Evolutionary conservation across 2,888 invertebrate species (phyloP).

Genomic region (Clepsis dumicolana): DNA sequence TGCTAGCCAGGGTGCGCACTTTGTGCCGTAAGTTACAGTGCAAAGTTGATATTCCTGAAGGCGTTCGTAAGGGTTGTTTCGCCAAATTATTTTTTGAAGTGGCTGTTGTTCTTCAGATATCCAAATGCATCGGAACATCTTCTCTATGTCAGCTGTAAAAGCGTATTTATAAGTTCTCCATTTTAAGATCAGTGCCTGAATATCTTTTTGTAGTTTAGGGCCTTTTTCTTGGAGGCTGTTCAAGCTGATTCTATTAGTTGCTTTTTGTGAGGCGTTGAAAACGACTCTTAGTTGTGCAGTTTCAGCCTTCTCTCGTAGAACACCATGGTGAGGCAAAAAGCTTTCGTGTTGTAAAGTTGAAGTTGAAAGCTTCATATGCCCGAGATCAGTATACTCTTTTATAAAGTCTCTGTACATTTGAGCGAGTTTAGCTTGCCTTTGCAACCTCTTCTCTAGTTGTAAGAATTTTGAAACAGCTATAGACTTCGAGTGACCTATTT

Average conservation of each 20-base stretch:
- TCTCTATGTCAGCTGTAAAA: constrained; percentile 47
- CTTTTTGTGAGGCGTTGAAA: constrained; percentile 9
- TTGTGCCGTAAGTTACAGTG: constrained; percentile 40
- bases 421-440: background rate
- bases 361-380: constrained; percentile 9
- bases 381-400: constrained; percentile 20
- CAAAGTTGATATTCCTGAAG: constrained; percentile 34
- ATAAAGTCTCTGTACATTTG: constrained; percentile 43
- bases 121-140: constrained; percentile 47
- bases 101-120: constrained; percentile 41
- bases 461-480: constrained; percentile 39
- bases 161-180: constrained; percentile 46
- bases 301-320: background rate
- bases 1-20: constrained; percentile 43
- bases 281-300: constrained; percentile 13
- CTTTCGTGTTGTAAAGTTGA: background rate
- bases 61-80: constrained; percentile 24
- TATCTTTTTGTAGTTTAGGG: constrained; percentile 46
- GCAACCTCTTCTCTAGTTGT: constrained; percentile 31
- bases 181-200: constrained; percentile 41
- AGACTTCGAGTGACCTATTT: constrained; percentile 38
- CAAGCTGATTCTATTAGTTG: constrained; percentile 19
- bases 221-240: constrained; percentile 49
- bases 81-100: constrained; percentile 48
- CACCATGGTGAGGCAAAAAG: constrained; percentile 11